Conservation (phyloP, 1,140 invertebrate genomes). For the Leptinotarsa texana region DNA sequence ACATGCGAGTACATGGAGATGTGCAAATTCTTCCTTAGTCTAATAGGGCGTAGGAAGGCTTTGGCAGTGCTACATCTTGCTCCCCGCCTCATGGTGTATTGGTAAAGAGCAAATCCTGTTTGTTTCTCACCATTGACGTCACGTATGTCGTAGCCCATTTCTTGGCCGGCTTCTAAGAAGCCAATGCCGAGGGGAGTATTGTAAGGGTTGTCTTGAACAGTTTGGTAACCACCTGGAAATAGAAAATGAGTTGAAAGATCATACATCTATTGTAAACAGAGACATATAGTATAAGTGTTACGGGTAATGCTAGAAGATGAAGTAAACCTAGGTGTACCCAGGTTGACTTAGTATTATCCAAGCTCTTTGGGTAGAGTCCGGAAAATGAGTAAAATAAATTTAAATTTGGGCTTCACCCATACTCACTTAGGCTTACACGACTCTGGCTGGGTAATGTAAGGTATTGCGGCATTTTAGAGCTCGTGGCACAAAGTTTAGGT, state of each 20-base stretch:
- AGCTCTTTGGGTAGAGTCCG: too few relatives aligned
- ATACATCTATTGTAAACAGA: too few relatives aligned
- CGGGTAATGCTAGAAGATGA: too few relatives aligned
- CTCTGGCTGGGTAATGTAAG: too few relatives aligned
- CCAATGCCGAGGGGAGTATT: constrained; percentile 79
- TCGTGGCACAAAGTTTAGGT: too few relatives aligned
- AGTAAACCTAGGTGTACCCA: too few relatives aligned
- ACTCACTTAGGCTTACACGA: too few relatives aligned
- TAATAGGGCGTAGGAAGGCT: constrained; percentile 77
- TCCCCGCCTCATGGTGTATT: constrained; percentile 80
- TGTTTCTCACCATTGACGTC: constrained; percentile 79
- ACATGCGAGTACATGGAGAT: constrained; percentile 75
- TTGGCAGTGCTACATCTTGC: constrained; percentile 78
- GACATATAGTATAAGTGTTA: too few relatives aligned
- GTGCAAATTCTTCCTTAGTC: constrained; percentile 73
- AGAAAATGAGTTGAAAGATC: background rate
- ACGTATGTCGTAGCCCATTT: constrained; percentile 85
- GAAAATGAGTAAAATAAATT: too few relatives aligned
- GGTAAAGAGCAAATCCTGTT: constrained; percentile 79
- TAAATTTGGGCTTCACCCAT: too few relatives aligned
- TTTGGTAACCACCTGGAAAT: constrained; percentile 72
- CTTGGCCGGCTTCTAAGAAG: constrained; percentile 84
- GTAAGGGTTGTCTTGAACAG: constrained; percentile 79
- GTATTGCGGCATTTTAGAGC: too few relatives aligned
- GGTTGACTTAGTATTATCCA: too few relatives aligned